phyloP scores from a whole-genome alignment of 2,888 invertebrate species.

The Apodemia mormo region DNA sequence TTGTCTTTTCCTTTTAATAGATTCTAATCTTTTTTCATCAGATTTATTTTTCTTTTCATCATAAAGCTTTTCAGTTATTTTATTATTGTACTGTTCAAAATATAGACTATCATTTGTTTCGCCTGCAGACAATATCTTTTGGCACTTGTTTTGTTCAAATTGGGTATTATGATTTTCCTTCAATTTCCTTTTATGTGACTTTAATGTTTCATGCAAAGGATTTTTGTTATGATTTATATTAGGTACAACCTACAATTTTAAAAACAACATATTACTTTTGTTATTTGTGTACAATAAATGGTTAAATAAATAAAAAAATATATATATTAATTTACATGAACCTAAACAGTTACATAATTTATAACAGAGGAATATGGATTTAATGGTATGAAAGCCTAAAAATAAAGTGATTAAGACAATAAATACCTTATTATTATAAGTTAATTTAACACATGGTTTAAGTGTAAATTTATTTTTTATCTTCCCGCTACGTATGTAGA shows the following conservation, averaged over 20 bases:
- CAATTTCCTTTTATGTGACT: constrained; percentile 67
- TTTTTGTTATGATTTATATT: background rate
- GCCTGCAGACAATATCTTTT: constrained; percentile 27
- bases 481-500: too few species aligned
- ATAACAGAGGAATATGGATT: too few species aligned
- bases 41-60: constrained; percentile 36
- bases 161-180: background rate
- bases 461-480: too few species aligned
- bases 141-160: constrained; percentile 23
- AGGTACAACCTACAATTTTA: background rate
- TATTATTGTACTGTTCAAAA: constrained; percentile 10
- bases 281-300: too few species aligned
- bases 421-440: too few species aligned
- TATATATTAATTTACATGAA: background rate
- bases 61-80: constrained; percentile 23
- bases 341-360: too few species aligned
- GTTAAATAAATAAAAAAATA: too few species aligned
- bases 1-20: constrained; percentile 84
- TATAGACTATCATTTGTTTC: constrained; percentile 4
- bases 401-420: too few species aligned
- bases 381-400: too few species aligned
- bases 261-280: background rate
- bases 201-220: constrained; percentile 46
- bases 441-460: too few species aligned
- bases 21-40: constrained; percentile 83